Evolutionary conservation across 2,113 vertebrate species (phyloP).

Genomic region (Mellivora capensis): DNA sequence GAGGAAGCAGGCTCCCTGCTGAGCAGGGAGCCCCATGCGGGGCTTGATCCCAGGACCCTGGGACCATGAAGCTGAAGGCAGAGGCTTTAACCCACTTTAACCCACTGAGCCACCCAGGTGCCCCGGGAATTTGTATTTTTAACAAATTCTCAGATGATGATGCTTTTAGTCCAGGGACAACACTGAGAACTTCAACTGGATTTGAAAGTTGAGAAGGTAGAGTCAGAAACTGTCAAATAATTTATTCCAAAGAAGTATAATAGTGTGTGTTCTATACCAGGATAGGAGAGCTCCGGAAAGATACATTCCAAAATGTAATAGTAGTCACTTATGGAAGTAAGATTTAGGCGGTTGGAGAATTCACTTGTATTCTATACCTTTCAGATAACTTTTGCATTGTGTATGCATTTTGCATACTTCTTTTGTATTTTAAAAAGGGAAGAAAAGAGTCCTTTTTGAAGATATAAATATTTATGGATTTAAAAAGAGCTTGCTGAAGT

Average conservation of each 20-base stretch:
- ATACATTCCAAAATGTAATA: not conserved
- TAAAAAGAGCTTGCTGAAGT: slow-evolving; percentile 41
- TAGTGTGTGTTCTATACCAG: not conserved
- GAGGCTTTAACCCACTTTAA: too few relatives aligned
- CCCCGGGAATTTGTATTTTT: not conserved
- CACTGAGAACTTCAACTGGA: not conserved
- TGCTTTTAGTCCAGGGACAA: not conserved
- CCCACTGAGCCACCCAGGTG: too few relatives aligned
- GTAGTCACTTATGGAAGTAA: not conserved
- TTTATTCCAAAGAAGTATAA: not conserved
- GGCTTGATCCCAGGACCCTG: too few relatives aligned
- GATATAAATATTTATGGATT: slow-evolving; percentile 50
- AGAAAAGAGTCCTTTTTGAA: slow-evolving; percentile 44
- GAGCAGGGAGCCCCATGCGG: too few relatives aligned
- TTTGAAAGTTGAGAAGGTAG: slow-evolving; percentile 42
- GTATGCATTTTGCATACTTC: not conserved
- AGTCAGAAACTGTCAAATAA: slow-evolving; percentile 12
- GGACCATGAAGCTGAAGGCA: too few relatives aligned
- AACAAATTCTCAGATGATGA: not conserved
- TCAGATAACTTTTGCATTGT: slow-evolving; percentile 29
- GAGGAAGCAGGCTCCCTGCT: too few relatives aligned
- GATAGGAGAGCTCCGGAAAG: slow-evolving; percentile 21
- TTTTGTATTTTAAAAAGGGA: slow-evolving; percentile 44
- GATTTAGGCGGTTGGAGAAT: slow-evolving; percentile 5
- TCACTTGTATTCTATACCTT: slow-evolving; percentile 10